phyloP scores from a whole-genome alignment of 2,797 vertebrate genomes.

The Geotrypetes seraphini region DNA sequence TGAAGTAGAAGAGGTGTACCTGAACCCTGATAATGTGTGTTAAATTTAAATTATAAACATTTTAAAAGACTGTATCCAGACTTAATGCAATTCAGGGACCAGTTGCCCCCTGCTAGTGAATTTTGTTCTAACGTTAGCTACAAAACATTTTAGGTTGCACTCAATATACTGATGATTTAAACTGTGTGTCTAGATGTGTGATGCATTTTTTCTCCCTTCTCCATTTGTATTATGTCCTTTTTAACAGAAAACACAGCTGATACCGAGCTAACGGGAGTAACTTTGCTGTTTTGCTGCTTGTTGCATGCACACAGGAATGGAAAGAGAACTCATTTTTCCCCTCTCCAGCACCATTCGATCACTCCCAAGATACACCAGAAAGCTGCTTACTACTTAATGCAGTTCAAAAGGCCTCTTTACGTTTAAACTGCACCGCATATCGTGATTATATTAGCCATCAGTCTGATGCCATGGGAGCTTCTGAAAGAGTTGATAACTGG shows the following conservation, averaged over 20 bases:
- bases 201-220: constrained; percentile 55
- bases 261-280: constrained; percentile 73
- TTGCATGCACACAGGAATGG: constrained; percentile 92
- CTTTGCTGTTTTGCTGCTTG: constrained; percentile 82
- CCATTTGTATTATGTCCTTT: constrained; percentile 63
- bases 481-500: constrained; percentile 26
- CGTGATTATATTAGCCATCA: constrained; percentile 31
- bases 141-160: too few relatives aligned
- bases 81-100: too few relatives aligned
- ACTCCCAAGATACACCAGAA: constrained; percentile 75
- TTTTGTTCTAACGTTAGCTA: too few relatives aligned
- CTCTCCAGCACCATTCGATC: constrained; percentile 71
- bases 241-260: constrained; percentile 76
- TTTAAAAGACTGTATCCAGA: too few relatives aligned
- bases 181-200: constrained; percentile 49
- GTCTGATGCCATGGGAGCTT: constrained; percentile 39
- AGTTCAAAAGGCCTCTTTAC: constrained; percentile 46
- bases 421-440: constrained; percentile 27
- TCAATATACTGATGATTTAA: constrained; percentile 44
- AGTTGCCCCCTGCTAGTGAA: too few relatives aligned
- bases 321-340: constrained; percentile 70
- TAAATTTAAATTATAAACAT: too few relatives aligned
- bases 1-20: too few relatives aligned
- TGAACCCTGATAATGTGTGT: too few relatives aligned
- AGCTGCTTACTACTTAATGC: constrained; percentile 72